These are phyloP conservation scores for Phylloscopus collybita DNA, from an alignment of 2,797 vertebrate species.

Conservation along the genomic window DNA sequence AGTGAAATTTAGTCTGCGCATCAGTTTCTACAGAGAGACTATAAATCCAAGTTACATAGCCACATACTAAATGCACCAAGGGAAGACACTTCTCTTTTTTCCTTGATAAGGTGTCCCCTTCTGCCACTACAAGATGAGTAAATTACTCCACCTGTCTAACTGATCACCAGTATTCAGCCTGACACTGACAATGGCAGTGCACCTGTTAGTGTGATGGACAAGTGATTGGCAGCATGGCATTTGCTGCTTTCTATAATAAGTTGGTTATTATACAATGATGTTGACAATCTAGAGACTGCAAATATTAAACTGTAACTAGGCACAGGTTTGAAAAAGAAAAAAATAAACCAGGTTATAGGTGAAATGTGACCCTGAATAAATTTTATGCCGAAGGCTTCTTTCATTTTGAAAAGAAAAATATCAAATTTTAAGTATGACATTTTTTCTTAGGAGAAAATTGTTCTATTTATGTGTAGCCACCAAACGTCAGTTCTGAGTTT, in stretches of 20 bases:
- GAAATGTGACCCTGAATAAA: slow-evolving; percentile 5
- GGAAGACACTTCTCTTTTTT: slow-evolving; percentile 42
- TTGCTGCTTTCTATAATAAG: slow-evolving; percentile 61
- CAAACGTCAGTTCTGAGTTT: background rate
- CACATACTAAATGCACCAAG: background rate
- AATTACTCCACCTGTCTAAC: slow-evolving; percentile 72
- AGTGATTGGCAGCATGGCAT: slow-evolving; percentile 58
- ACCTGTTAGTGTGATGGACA: slow-evolving; percentile 72
- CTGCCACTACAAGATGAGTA: slow-evolving; percentile 49
- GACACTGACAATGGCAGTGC: slow-evolving; percentile 69
- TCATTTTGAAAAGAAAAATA: slow-evolving; percentile 40
- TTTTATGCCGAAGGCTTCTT: slow-evolving; percentile 28
- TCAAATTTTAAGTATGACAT: background rate
- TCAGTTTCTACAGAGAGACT: background rate
- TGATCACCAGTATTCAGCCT: slow-evolving; percentile 57
- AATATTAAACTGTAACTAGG: slow-evolving; percentile 45
- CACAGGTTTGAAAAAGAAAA: background rate
- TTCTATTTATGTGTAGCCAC: background rate
- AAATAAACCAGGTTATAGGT: background rate
- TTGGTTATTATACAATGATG: slow-evolving; percentile 59
- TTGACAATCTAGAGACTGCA: slow-evolving; percentile 49
- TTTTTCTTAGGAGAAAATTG: slow-evolving; percentile 13
- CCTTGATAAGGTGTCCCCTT: slow-evolving; percentile 68
- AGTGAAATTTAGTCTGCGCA: slow-evolving; percentile 15
- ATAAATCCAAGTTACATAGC: slow-evolving; percentile 33